These are phyloP conservation scores for Scelioninae gen. 1 DNA, from an alignment of 2,888 invertebrate genomes.

Conservation along the genomic window DNA sequence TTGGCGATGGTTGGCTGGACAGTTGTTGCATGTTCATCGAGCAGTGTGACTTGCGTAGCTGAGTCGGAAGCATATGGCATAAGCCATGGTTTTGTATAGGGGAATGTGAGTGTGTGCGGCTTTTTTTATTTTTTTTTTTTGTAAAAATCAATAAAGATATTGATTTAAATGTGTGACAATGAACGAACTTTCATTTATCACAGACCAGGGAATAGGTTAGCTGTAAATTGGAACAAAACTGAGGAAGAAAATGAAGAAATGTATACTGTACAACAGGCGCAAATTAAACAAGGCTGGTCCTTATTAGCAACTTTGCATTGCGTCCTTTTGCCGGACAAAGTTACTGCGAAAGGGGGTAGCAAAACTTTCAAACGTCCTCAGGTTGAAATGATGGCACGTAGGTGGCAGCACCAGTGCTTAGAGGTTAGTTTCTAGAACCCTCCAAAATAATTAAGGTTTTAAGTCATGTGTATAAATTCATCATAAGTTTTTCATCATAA, in stretches of 20 bases:
- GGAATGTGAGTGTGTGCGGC: not conserved
- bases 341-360: constrained; percentile 88
- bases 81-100: constrained; percentile 87
- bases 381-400: constrained; percentile 97
- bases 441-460: too few species aligned
- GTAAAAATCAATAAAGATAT: too few species aligned
- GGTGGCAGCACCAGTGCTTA: constrained; percentile 99
- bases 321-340: constrained; percentile 96
- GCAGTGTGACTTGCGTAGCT: constrained; percentile 95
- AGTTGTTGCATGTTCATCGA: constrained; percentile 89
- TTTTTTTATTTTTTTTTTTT: not conserved
- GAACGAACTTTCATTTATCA: not conserved
- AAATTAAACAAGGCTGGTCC: constrained; percentile 99
- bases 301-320: constrained; percentile 97
- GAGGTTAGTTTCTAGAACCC: constrained; percentile 93
- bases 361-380: constrained; percentile 96
- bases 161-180: too few species aligned
- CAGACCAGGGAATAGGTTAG: constrained; percentile 88
- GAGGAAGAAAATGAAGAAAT: constrained; percentile 94
- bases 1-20: constrained; percentile 96
- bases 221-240: constrained; percentile 88
- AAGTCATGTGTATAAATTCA: too few species aligned
- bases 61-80: constrained; percentile 93
- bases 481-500: too few species aligned
- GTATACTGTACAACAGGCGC: constrained; percentile 93